Percentiles rank a stretch among this genome's conserved stretches.
Evolutionary conservation across 2,113 vertebrate genomes (phyloP).

Genomic region (Coturnix japonica): DNA sequence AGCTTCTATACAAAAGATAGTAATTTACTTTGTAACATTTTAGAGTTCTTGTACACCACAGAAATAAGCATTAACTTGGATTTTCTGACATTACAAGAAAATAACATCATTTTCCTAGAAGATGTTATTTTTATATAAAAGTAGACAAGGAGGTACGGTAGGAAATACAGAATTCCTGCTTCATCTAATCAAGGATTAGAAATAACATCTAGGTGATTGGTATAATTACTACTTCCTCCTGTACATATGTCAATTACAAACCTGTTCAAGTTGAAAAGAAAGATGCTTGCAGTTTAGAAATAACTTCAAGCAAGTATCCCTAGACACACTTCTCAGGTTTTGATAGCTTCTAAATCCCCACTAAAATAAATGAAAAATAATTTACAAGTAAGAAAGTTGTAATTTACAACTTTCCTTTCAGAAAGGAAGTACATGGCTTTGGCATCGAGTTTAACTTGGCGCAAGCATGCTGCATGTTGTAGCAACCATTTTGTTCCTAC

Average conservation of each 20-base stretch:
- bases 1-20: not conserved
- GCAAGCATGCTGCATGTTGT: not conserved
- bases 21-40: not conserved
- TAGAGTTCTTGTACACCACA: not conserved
- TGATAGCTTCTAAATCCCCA: not conserved
- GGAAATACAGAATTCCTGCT: not conserved
- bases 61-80: not conserved
- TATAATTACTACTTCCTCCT: not conserved
- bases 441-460: not conserved
- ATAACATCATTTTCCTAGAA: not conserved
- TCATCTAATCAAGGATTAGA: not conserved
- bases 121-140: not conserved
- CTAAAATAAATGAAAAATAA: not conserved
- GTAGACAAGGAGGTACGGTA: not conserved
- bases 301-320: not conserved
- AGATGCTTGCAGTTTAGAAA: not conserved
- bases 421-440: not conserved
- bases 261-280: not conserved
- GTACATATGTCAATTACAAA: not conserved
- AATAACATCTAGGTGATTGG: not conserved
- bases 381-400: not conserved
- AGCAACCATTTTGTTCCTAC: not conserved
- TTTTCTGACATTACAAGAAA: not conserved
- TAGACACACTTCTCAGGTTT: not conserved
- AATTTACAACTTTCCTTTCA: no score